Conservation (phyloP, 2,888 invertebrate species). For the Thalpophila matura region DNA sequence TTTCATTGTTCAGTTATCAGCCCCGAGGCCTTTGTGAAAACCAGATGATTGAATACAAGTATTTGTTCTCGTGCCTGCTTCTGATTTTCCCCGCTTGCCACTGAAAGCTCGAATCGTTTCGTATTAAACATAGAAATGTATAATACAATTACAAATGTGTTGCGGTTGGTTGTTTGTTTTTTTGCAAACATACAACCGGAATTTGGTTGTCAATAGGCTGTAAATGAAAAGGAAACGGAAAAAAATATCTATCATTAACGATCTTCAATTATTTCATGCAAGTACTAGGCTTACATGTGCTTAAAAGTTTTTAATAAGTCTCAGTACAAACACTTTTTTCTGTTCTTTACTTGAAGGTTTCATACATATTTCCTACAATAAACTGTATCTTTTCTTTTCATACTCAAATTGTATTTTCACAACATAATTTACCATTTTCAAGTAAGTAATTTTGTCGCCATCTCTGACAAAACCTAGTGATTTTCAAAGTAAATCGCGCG, state of each 20-base stretch:
- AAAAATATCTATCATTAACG: background rate
- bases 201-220: constrained; percentile 25
- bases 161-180: constrained; percentile 67
- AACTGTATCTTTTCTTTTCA: background rate
- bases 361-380: background rate
- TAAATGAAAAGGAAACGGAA: constrained; percentile 21
- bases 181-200: constrained; percentile 36
- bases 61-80: constrained; percentile 89
- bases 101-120: constrained; percentile 84
- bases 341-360: background rate
- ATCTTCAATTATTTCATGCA: background rate
- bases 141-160: constrained; percentile 80
- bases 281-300: background rate
- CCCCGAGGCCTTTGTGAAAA: constrained; percentile 87
- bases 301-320: background rate
- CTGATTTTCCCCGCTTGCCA: constrained; percentile 86
- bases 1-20: constrained; percentile 91
- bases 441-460: constrained; percentile 58
- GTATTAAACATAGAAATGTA: constrained; percentile 77
- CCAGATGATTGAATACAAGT: constrained; percentile 90
- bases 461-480: constrained; percentile 67
- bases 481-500: constrained; percentile 69
- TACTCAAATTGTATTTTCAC: constrained; percentile 38
- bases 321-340: background rate
- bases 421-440: constrained; percentile 40